Base-by-base conservation (phyloP, 1,140 invertebrate genomes). In the Cydia amplana region DNA sequence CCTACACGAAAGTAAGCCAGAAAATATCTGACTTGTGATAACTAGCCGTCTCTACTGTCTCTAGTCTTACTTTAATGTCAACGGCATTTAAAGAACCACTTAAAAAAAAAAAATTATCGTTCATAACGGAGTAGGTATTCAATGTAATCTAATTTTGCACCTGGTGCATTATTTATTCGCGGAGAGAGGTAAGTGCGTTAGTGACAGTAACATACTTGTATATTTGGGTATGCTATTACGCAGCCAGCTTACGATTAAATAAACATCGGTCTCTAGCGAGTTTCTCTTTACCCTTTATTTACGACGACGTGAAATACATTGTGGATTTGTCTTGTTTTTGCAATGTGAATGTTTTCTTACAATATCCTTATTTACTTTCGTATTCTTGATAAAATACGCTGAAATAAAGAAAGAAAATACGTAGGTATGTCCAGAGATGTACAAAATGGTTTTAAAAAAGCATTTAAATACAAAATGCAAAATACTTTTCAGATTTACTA, bases 181-280 rank as follows among this genome's bases (percentile, higher is more conserved):
- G 25, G 0, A 16, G 23, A 63, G 60, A 25, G 63, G 12, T 14
- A 28, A 65, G 10, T 65, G 64, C 23, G 18, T 60, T 60, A 43
- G 32, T 70, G 65, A 70, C 65, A 70, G 65, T 70, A 36, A 32
- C 32, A 32, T 32, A 32, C 32, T 40, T 32, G 40, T 70, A 70
- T 70, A 70, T 70, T 70, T 70, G 65, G 28, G 65, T 40, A 70
- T 43, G 65, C 65, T 70, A 40, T 70, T 43, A 70, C 65, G 32
- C 28, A 43, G 65, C 65, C 65, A 36, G 18, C 65, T 70, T 70
- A 40, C 65, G 32, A 70, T 70, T 70, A 40, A 70, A 70, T 70
- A 70, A 70, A 70, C 65, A 70, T 70, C 65, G 65, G 65, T 70
- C 65, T 32, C 65, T 60, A 23, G 65, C 28, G 65, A 43, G 65